Base-by-base conservation (phyloP, 2,113 vertebrate species). In the Coptodon bakossiorum region DNA sequence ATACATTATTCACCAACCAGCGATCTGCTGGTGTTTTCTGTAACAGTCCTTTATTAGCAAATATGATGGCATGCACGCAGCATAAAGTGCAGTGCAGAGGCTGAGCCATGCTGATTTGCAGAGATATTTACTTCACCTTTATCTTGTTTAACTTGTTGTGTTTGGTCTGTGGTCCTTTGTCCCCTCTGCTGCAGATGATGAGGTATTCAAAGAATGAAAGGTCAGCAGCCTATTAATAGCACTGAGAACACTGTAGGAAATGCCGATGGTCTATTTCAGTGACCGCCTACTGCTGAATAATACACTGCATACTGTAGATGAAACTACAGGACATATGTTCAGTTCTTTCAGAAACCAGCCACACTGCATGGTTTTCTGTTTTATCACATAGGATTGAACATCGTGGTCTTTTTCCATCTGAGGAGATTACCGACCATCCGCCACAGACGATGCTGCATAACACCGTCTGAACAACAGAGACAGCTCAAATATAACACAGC, bases 191-290 rank as follows among this genome's bases (percentile, higher is more conserved):
- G 57, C 19, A 27, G 54, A 66, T 59, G 53, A 24, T 4, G 11
- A 82, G 68, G 34, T 80, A 57, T 80, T 88, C 5, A 57, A 83
- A 63, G 53, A 89, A 91, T 81, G 16, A 95, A 94, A 95, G 92
- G 94, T 94, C 92, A 95, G 61, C 59, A 80, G 50, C 13, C 90
- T 94, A 94, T 91, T 92, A 85, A 91, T 94, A 95, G 91, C 68
- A 31, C 83, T 71, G 82, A 27, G 53, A 76, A 88, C 59, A 80
- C 17, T 81, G 7, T 12, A 68, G 68, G 53, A 91, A 91, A 93
- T 89, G 81, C 61, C 86, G 81, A 19, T 82, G 80, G 17, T 89
- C 57, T 76, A 78, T 9, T 22, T 81, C 71, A 45, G 53, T 16
- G 68, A 76, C 22, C 14, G 29, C 27, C 36, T 34, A 36, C 36